Percentiles rank a stretch among this genome's conserved stretches.
These are phyloP conservation scores for Hydropsyche tenuis DNA, from an alignment of 1,140 invertebrate genomes.

Conservation along the genomic window DNA sequence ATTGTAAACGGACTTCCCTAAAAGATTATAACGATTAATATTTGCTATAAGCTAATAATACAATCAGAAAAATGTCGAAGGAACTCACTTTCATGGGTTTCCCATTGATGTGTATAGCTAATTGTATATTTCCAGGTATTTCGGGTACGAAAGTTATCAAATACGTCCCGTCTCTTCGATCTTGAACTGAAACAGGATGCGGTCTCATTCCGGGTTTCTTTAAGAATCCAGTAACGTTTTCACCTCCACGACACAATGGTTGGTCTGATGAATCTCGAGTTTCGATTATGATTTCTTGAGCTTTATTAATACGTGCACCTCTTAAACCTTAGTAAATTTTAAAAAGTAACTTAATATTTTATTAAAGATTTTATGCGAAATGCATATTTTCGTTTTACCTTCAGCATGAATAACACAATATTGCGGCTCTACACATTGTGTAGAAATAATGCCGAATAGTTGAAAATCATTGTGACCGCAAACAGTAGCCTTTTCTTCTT, in stretches of 20 bases:
- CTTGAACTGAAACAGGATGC: conserved; percentile 63
- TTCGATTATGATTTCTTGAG: conserved; percentile 58
- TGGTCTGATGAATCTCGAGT: conserved; percentile 55
- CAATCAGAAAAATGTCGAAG: neutral
- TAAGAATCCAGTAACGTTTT: conserved; percentile 52
- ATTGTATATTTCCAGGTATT: conserved; percentile 64
- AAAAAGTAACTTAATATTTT: no score
- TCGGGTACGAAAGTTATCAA: conserved; percentile 65
- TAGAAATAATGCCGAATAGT: conserved; percentile 63
- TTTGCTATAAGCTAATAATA: neutral
- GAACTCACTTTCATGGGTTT: conserved; percentile 65
- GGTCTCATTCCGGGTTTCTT: conserved; percentile 61
- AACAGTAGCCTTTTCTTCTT: conserved; percentile 58
- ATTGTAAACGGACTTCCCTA: conserved; percentile 69
- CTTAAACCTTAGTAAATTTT: conserved; percentile 63
- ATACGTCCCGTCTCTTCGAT: conserved; percentile 69
- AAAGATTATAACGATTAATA: conserved; percentile 27
- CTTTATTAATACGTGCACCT: conserved; percentile 61
- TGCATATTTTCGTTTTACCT: conserved; percentile 56
- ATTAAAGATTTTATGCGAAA: no score
- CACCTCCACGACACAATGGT: conserved; percentile 57
- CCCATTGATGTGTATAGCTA: conserved; percentile 68
- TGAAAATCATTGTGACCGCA: conserved; percentile 57
- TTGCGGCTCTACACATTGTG: conserved; percentile 65
- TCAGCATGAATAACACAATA: conserved; percentile 63